Evolutionary conservation across 2,888 invertebrate genomes (phyloP).

Genomic region (Pimpla rufipes): DNA sequence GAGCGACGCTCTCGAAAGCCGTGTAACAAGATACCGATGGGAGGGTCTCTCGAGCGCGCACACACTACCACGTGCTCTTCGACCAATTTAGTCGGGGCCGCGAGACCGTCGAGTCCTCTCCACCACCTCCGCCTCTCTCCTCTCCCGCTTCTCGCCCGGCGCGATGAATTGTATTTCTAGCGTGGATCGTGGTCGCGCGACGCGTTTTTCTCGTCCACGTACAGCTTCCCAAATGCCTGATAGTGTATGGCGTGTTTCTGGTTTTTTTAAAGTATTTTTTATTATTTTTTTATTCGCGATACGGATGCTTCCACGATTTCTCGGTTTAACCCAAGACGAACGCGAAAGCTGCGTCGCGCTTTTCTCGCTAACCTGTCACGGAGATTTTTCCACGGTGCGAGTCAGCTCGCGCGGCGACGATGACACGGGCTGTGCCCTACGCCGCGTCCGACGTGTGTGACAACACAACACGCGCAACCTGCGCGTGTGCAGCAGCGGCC

Average conservation of each 20-base stretch:
- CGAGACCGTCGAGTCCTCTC: constrained; percentile 11
- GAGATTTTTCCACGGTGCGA: too few species aligned
- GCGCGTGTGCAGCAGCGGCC: constrained; percentile 15
- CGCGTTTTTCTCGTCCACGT: constrained; percentile 7
- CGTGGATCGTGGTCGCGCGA: constrained; percentile 25
- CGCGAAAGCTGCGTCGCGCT: too few species aligned
- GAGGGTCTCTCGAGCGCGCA: constrained; percentile 2
- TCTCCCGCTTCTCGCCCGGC: constrained; percentile 15
- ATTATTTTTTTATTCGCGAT: too few species aligned
- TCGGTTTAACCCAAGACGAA: too few species aligned
- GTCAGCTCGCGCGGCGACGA: background rate
- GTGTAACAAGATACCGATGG: constrained; percentile 17
- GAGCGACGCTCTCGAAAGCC: background rate
- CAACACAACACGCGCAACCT: constrained; percentile 50
- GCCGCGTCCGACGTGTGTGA: constrained; percentile 12
- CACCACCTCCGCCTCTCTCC: background rate
- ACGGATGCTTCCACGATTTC: too few species aligned
- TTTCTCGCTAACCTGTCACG: too few species aligned
- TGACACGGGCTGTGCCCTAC: constrained; percentile 38
- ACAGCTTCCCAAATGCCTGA: constrained; percentile 12
- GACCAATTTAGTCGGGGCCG: constrained; percentile 46
- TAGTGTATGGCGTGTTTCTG: too few species aligned
- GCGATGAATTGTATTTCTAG: constrained; percentile 37
- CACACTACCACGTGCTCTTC: constrained; percentile 56
- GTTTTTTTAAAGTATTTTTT: too few species aligned